These are phyloP conservation scores for Aphelinus atriplicis DNA, from an alignment of 1,140 invertebrate species.

Conservation along the genomic window DNA sequence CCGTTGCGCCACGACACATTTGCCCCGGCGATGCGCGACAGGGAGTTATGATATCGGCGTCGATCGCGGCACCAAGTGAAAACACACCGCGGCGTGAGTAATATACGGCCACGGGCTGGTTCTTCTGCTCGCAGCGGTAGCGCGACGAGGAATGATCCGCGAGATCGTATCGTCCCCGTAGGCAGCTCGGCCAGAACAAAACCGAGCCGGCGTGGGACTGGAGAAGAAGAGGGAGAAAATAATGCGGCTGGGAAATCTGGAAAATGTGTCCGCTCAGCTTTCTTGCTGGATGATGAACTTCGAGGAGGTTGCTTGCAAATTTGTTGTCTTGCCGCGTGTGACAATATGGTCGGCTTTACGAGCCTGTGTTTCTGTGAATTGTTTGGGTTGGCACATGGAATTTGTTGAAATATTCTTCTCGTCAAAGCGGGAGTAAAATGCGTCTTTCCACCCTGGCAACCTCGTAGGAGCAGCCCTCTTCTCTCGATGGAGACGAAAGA, in stretches of 20 bases:
- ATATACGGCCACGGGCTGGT: conserved; percentile 65
- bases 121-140: conserved; percentile 50
- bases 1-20: conserved; percentile 54
- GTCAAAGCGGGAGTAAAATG: conserved; percentile 19
- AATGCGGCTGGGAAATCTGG: too few relatives aligned
- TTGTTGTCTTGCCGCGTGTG: too few relatives aligned
- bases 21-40: conserved; percentile 57
- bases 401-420: not conserved
- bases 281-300: too few relatives aligned
- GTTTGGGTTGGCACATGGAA: too few relatives aligned
- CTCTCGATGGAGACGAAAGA: too few relatives aligned
- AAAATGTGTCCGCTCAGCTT: too few relatives aligned
- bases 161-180: conserved; percentile 58
- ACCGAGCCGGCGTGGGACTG: not conserved
- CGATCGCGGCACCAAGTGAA: conserved; percentile 66
- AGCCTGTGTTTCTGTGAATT: too few relatives aligned
- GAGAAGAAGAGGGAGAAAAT: conserved; percentile 4
- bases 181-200: too few relatives aligned
- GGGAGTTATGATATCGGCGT: conserved; percentile 66
- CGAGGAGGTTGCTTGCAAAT: too few relatives aligned
- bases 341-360: too few relatives aligned
- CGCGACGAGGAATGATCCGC: conserved; percentile 60
- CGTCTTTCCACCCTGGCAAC: too few relatives aligned
- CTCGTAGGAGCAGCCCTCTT: too few relatives aligned
- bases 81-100: conserved; percentile 65